Percentiles rank a stretch among this genome's conserved stretches.
Conservation (phyloP, 2,888 invertebrate species). For the Acrobasis suavella region DNA sequence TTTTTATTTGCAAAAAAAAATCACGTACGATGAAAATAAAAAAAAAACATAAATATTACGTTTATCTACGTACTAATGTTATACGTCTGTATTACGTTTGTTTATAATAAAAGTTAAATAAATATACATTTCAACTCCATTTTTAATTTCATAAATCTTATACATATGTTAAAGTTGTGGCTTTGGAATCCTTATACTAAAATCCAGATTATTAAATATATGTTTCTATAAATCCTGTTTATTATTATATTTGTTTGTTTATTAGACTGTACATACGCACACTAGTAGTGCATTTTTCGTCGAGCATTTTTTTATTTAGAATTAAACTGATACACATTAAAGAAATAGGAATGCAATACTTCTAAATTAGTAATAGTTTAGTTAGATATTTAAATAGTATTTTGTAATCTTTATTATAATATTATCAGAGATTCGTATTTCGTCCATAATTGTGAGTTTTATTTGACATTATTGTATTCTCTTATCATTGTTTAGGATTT, state of each 20-base stretch:
- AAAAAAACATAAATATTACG: too few relatives aligned
- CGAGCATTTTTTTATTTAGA: conserved; percentile 44
- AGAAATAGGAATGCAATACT: conserved; percentile 61
- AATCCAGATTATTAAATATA: conserved; percentile 9
- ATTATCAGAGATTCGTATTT: conserved; percentile 43
- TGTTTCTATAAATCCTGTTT: conserved; percentile 27
- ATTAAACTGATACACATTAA: conserved; percentile 13
- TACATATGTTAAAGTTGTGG: neutral
- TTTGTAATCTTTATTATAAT: conserved; percentile 43
- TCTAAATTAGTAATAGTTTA: conserved; percentile 66
- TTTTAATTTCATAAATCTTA: neutral
- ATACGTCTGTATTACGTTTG: too few relatives aligned
- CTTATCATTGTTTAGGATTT: conserved; percentile 34
- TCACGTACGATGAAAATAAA: too few relatives aligned
- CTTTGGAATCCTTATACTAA: conserved; percentile 6
- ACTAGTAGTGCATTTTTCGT: conserved; percentile 55
- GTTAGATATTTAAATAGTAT: conserved; percentile 52
- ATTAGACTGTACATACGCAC: conserved; percentile 43
- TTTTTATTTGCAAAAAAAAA: too few relatives aligned
- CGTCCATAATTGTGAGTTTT: conserved; percentile 42
- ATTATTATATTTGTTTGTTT: conserved; percentile 26
- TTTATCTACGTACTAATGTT: too few relatives aligned
- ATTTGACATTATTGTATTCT: conserved; percentile 40
- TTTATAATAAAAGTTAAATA: neutral
- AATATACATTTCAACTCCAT: neutral